Base-by-base conservation (phyloP, 2,113 vertebrate genomes). In the Otocyon megalotis region DNA sequence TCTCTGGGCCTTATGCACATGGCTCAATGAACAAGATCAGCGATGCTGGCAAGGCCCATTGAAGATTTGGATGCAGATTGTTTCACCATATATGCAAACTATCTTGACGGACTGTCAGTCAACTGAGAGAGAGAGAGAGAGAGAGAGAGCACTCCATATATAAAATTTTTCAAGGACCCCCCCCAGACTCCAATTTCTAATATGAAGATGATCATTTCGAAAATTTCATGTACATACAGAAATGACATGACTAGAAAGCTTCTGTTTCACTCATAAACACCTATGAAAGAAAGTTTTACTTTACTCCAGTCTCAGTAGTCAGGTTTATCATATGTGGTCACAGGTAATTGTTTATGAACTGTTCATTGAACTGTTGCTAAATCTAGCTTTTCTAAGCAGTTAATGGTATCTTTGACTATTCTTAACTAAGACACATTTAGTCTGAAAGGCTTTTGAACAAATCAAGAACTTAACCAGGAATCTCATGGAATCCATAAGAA, bases 361-460 rank as follows among this genome's bases (percentile, higher is more conserved):
- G 3, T 63, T 85, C 37, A 88, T 90, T 90, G 54, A 54, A 90
- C 28, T 56, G n/a, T 62, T 53, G 79, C 20, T 60, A 8, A 85
- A 76, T 16, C 74, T 88, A 89, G 8, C 65, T 93, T 62, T 86
- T 37, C 30, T 65, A 79, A 62, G 26, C 14, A 37, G 4, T 92
- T 86, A 92, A 65, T 13, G 28, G 17, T 20, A 32, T 83, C 22
- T 85, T 50, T 72, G 80, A 79, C 37, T 26, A 19, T 86, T 95
- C 48, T 85, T 67, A 20, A 53, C 3, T 79, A 5, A 22, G 83
- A 50, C n/a, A 37, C 15, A 65, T 79, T 63, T 20, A 79, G 17
- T 62, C 32, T 90, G 62, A 72, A 35, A 89, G 32, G 63, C n/a
- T 94, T 96, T 71, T 26, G 88, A 54, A 63, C 53, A 89, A 93